Evolutionary conservation across 2,113 vertebrate genomes (phyloP), one percentile per base, ranked within the genome.

Genomic region (Centropus bengalensis): DNA sequence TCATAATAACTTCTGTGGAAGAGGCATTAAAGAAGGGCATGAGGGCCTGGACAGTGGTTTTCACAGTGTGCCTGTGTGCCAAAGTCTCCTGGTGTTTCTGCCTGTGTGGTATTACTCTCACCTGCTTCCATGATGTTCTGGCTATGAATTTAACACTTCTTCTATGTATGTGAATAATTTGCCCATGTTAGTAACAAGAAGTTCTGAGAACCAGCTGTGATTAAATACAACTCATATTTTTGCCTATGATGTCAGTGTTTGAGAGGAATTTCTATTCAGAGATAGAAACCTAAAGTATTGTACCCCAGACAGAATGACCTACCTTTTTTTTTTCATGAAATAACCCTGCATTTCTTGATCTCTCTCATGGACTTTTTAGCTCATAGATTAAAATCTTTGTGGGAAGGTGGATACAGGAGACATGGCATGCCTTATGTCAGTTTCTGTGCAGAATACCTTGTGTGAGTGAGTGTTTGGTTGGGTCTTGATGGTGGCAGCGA

Each of bases 401-500:
- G 32, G 58, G 13, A 91, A 54, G 26, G 22, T 70, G 10, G 33
- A 11, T 55, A 6, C 3, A 42, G 47, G 32, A 59, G 24, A 27
- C 1, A 1, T n/a, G 5, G 27, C 1, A 1, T n/a, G 5, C 36
- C 44, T n/a, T 33, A 32, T 24, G 75, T 74, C 27, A 66, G 1
- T 73, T 93, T 81, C 23, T 8, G 6, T 64, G 14, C 23, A 49
- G 30, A 55, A 1, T 56, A 49, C 14, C 11, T 82, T n/a, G 5
- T 80, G 12, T 83, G 75, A 66, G 36, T 38, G 12, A 26, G 20
- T 7, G 36, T 87, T 79, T 78, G 20, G 13, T 59, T 78, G 20
- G 13, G 55, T 69, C 36, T 77, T 74, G 32, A 51, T 73, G 15
- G 58, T 56, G 18, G 10, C 18, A 88, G 14, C 1, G 1, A 78